Evolutionary conservation across 2,888 invertebrate species (phyloP).

Genomic region (Periphyllus acericola): DNA sequence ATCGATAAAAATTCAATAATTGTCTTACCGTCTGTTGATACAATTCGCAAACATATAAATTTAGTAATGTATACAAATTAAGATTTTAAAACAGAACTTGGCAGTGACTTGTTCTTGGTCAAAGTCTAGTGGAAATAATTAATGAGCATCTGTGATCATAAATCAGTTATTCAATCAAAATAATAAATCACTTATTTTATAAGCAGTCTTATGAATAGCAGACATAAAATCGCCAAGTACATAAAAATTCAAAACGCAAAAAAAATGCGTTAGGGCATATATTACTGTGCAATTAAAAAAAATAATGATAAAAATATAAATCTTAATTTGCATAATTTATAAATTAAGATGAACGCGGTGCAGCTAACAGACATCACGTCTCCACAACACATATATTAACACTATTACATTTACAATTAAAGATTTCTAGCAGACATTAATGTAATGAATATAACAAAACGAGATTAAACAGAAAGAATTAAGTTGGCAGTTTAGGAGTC

Average conservation of each 20-base stretch:
- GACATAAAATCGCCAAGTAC: conserved; percentile 11
- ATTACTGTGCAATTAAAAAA: not conserved
- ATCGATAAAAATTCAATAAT: conserved; percentile 10
- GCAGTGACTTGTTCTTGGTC: conserved; percentile 50
- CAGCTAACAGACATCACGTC: conserved; percentile 21
- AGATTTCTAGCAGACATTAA: conserved; percentile 2
- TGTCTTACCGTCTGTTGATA: conserved; percentile 27
- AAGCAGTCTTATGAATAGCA: conserved; percentile 51
- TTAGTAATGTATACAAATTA: conserved; percentile 34
- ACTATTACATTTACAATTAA: conserved; percentile 13
- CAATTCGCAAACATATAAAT: conserved; percentile 40
- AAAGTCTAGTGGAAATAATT: conserved; percentile 33
- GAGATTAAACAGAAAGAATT: conserved; percentile 34
- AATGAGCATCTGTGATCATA: conserved; percentile 40
- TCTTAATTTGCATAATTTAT: conserved; percentile 40
- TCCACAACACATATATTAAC: not conserved
- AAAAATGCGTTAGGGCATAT: not conserved
- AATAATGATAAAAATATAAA: not conserved
- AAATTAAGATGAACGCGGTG: conserved; percentile 29
- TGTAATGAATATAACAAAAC: conserved; percentile 38
- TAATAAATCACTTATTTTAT: conserved; percentile 18
- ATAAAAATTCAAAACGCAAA: not conserved
- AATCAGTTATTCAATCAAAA: conserved; percentile 16
- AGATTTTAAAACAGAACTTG: conserved; percentile 40
- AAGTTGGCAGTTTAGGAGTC: conserved; percentile 2